Conservation (phyloP, 2,797 vertebrate species). For the Cynodonichthys magdalenae region DNA sequence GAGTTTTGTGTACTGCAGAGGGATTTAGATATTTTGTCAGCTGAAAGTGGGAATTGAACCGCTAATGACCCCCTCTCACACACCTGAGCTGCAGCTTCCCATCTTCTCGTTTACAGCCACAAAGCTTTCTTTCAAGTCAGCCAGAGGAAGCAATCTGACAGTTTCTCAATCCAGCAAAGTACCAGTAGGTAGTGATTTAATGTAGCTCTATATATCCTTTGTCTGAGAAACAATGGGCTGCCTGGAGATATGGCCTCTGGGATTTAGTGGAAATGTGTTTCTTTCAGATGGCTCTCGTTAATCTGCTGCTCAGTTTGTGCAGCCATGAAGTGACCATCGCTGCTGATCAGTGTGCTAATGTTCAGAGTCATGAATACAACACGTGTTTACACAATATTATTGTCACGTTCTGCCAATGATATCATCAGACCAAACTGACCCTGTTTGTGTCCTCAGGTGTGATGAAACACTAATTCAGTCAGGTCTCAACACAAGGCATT, state of each 20-base stretch:
- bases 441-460: background rate
- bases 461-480: background rate
- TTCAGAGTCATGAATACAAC: background rate
- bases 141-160: slow-evolving; percentile 9
- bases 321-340: background rate
- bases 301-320: slow-evolving; percentile 4
- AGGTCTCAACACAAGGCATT: background rate
- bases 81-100: slow-evolving; percentile 3
- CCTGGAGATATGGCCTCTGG: background rate
- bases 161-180: slow-evolving; percentile 4
- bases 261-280: slow-evolving; percentile 5
- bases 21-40: background rate
- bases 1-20: background rate
- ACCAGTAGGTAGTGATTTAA: slow-evolving; percentile 14
- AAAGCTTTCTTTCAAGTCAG: background rate
- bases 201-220: slow-evolving; percentile 7
- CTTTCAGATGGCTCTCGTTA: slow-evolving; percentile 25
- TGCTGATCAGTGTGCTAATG: background rate
- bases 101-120: slow-evolving; percentile 6
- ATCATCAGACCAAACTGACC: background rate
- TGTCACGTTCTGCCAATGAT: background rate
- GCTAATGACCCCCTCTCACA: background rate
- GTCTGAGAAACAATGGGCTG: slow-evolving; percentile 9
- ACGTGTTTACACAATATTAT: background rate
- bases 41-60: background rate